Evolutionary conservation across 1,140 invertebrate species (phyloP), one percentile per base, ranked within the genome.

Genomic region (Hyles vespertilio): DNA sequence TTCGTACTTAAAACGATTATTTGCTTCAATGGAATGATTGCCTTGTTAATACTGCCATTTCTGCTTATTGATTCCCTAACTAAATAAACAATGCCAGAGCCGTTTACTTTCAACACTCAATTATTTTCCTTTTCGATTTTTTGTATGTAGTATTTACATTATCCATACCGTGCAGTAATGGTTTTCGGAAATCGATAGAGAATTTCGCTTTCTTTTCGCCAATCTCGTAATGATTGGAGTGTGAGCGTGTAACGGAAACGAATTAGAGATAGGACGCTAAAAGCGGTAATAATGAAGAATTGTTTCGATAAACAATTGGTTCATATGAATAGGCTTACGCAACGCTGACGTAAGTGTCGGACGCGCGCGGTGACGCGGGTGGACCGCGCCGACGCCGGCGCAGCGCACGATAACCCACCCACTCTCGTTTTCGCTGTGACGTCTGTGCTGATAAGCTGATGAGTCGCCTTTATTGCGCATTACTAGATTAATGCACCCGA

Each of bases 361-460:
- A 47, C 44, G 51, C 57, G 59, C 57, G 61, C 49, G 51, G 55
- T 70, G 68, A 72, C 69, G 72, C 51, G 36, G 59, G 32, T 55
- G 49, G 64, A 65, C 64, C 58, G 55, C 51, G 54, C 51, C 58
- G 62, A 65, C 64, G 61, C 58, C 51, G 54, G 55, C 58, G 62
- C 56, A 51, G 49, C 58, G 59, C 53, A 49, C 58, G 66, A 58
- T 67, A 67, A 60, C 63, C 54, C 63, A 59, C 68, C 68, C 72
- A 73, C 75, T 74, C 72, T 77, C 69, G 65, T 61, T 77, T 74
- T 74, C 74, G 49, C 59, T 57, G 51, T 65, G 70, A 73, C 72
- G 72, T 71, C 54, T 49, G 32, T 45, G 56, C 55, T 70, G 72
- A 77, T 77, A 77, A 75, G 56, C 62, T 69, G 63, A 70, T 65